Conservation (phyloP, 2,113 vertebrate genomes). For the Tonatia bakeri region DNA sequence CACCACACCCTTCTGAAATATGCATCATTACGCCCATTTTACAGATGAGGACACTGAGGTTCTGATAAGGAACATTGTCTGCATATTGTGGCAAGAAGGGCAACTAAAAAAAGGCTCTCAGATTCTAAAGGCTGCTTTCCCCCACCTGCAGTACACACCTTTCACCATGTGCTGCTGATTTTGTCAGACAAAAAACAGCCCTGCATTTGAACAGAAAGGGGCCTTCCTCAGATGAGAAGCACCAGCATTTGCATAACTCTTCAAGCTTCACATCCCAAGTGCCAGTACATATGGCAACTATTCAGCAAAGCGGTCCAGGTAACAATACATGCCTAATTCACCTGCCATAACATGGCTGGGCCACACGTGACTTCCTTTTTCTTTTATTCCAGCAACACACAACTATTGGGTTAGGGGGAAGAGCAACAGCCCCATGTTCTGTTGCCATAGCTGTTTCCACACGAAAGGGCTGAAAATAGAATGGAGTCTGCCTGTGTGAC, state of each 20-base stretch:
- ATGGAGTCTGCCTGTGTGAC: not conserved
- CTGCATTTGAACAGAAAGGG: not conserved
- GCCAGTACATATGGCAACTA: rapidly evolving
- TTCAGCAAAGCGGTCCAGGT: not conserved
- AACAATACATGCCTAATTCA: not conserved
- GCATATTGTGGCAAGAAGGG: rapidly evolving
- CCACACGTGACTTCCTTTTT: not conserved
- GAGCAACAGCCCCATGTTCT: not conserved
- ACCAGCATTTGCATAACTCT: not conserved
- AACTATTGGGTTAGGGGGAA: not conserved
- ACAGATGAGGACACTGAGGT: not conserved
- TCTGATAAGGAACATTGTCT: not conserved
- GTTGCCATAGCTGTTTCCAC: not conserved
- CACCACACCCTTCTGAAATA: not conserved
- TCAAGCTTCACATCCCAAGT: not conserved
- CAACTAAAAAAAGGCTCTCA: not conserved
- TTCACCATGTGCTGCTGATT: not conserved
- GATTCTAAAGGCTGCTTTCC: not conserved
- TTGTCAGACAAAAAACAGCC: not conserved
- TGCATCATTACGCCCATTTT: not conserved
- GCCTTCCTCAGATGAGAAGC: not conserved
- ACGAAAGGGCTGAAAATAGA: not conserved
- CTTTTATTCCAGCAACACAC: not conserved
- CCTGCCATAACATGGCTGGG: not conserved
- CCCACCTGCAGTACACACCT: too few relatives aligned